Percentiles rank a stretch among this genome's conserved stretches.
These are phyloP conservation scores for Willisornis vidua DNA, from an alignment of 2,113 vertebrate species.

Conservation along the genomic window DNA sequence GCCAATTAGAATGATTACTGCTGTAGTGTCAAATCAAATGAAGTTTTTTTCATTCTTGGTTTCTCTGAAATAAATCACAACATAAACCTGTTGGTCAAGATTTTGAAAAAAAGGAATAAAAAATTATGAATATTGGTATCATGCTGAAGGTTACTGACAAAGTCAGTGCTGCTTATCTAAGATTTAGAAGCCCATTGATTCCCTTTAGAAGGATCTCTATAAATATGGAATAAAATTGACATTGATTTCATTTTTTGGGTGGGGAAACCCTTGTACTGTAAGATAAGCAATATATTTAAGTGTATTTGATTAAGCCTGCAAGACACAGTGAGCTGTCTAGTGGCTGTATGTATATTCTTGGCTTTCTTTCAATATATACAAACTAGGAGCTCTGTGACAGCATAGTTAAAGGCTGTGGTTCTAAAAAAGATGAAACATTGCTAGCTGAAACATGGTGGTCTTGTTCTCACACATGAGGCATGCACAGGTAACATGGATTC, in stretches of 20 bases:
- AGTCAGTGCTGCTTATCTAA: constrained; percentile 16
- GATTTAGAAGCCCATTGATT: not conserved
- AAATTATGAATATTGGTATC: not conserved
- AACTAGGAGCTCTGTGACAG: not conserved
- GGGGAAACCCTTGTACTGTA: not conserved
- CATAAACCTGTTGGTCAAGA: constrained; percentile 27
- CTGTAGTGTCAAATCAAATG: not conserved
- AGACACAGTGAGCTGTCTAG: not conserved
- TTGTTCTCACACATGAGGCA: not conserved
- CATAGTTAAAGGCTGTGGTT: not conserved
- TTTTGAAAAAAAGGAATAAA: constrained; percentile 4
- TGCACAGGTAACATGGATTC: not conserved
- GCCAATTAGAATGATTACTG: constrained; percentile 9
- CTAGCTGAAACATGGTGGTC: not conserved
- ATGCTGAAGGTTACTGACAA: not conserved
- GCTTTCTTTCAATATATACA: not conserved
- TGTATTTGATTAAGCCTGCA: constrained; percentile 4
- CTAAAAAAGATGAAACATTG: not conserved
- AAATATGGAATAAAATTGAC: constrained; percentile 13
- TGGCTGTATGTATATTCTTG: not conserved
- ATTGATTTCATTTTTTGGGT: not conserved
- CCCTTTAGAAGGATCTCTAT: not conserved
- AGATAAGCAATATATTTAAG: constrained; percentile 4
- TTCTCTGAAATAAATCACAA: constrained; percentile 2
- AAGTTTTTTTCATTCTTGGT: constrained; percentile 1